phyloP scores from a whole-genome alignment of 2,797 vertebrate species.

The Arnoldichthys spilopterus region DNA sequence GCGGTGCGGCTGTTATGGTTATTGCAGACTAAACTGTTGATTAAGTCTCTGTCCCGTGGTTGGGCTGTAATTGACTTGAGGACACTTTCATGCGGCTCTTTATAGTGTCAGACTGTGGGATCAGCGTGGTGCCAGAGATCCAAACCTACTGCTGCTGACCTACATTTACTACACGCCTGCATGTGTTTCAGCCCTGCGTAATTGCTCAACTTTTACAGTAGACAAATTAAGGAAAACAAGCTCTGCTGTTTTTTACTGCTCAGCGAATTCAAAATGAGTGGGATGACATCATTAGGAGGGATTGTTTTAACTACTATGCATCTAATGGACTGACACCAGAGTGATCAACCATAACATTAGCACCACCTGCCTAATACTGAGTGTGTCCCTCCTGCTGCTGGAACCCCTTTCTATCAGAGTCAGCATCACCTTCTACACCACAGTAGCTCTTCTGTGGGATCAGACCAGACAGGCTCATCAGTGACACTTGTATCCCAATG shows the following conservation, averaged over 20 bases:
- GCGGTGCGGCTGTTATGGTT: slow-evolving; percentile 72
- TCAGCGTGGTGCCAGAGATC: slow-evolving; percentile 33
- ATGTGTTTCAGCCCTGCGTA: slow-evolving; percentile 8
- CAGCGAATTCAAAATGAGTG: slow-evolving; percentile 15
- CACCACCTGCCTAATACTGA: too few relatives aligned
- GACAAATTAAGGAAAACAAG: slow-evolving; percentile 28
- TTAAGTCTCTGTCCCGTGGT: slow-evolving; percentile 73
- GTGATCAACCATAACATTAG: too few relatives aligned
- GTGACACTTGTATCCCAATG: too few relatives aligned
- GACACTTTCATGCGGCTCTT: slow-evolving; percentile 39
- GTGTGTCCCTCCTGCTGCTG: too few relatives aligned
- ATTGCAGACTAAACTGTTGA: slow-evolving; percentile 76
- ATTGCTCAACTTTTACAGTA: slow-evolving; percentile 33
- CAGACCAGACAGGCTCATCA: too few relatives aligned
- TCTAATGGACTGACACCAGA: too few relatives aligned
- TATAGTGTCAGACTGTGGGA: slow-evolving; percentile 41
- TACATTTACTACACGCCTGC: slow-evolving; percentile 9
- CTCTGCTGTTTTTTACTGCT: slow-evolving; percentile 27
- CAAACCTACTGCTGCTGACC: slow-evolving; percentile 22
- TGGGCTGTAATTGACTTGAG: slow-evolving; percentile 68
- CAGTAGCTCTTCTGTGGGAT: too few relatives aligned
- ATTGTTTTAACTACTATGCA: background rate
- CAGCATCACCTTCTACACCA: too few relatives aligned
- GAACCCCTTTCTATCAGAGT: too few relatives aligned
- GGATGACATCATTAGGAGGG: background rate